Conservation (phyloP, 2,888 invertebrate genomes). For the Platycheirus albimanus region DNA sequence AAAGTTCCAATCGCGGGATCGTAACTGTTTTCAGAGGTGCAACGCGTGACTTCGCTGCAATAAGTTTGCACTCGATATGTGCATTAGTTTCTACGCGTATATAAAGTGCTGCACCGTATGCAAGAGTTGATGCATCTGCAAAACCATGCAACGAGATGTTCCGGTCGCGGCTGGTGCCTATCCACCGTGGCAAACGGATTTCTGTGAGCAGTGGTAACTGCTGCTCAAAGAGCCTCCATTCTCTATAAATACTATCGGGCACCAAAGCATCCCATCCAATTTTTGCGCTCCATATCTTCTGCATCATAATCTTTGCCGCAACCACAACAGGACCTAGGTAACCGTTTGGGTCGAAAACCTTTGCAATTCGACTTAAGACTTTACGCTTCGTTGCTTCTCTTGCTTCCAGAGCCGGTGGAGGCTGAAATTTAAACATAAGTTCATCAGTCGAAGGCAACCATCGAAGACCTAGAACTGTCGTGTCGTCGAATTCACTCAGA, state of each 20-base stretch:
- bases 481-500: not conserved
- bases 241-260: not conserved
- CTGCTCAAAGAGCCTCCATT: no score
- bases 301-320: not conserved
- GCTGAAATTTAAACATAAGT: not conserved
- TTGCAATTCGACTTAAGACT: not conserved
- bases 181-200: conserved; percentile 2
- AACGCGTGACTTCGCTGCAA: not conserved
- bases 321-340: not conserved
- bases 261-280: not conserved
- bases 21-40: conserved; percentile 8
- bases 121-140: not conserved
- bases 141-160: conserved; percentile 2
- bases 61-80: not conserved
- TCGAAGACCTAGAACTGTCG: not conserved
- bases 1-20: not conserved
- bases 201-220: not conserved
- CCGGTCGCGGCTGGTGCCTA: not conserved
- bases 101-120: not conserved
- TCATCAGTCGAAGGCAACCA: not conserved
- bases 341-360: not conserved
- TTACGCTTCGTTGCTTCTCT: not conserved
- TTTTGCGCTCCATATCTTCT: not conserved
- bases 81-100: not conserved
- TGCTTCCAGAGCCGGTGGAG: not conserved